A percentile compares a stretch with the other conserved stretches of the same genome.
Conservation (phyloP, 2,113 vertebrate species). For the Cryptomyrus ogoouensis region DNA sequence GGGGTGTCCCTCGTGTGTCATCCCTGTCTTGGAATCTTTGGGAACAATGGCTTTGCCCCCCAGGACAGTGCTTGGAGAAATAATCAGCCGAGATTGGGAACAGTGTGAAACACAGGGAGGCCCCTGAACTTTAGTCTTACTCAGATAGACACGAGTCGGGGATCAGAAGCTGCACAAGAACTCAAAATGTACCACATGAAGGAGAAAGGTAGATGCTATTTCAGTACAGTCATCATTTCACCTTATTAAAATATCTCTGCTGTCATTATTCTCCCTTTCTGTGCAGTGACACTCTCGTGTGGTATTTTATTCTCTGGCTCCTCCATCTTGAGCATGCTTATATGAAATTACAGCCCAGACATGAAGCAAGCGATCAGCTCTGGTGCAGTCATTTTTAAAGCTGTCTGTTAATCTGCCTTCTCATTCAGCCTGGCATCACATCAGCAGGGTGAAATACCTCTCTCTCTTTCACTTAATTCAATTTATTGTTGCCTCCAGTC, state of each 20-base stretch:
- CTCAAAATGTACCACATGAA: constrained; percentile 2
- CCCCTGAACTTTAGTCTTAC: not conserved
- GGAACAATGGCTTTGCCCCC: constrained; percentile 48
- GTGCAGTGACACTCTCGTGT: constrained; percentile 18
- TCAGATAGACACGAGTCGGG: not conserved
- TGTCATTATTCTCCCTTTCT: not conserved
- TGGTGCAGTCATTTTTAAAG: not conserved
- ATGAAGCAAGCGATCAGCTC: not conserved
- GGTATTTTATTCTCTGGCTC: constrained; percentile 4
- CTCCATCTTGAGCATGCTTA: not conserved
- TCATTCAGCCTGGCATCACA: not conserved
- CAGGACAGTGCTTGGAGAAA: constrained; percentile 42
- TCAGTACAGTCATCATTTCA: not conserved
- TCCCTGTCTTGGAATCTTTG: constrained; percentile 36
- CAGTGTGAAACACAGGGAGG: not conserved
- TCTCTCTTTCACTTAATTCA: not conserved
- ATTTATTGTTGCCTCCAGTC: not conserved
- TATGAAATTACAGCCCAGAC: not conserved
- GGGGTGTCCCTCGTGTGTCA: not conserved
- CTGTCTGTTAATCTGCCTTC: not conserved
- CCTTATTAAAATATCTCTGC: not conserved
- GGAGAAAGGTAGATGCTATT: not conserved
- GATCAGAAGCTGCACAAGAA: not conserved
- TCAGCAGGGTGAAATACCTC: not conserved
- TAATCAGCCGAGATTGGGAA: constrained; percentile 44